A percentile compares a stretch with the other conserved stretches of the same genome.
Evolutionary conservation across 2,797 vertebrate species (phyloP).

Genomic region (Urosaurus nigricauda): DNA sequence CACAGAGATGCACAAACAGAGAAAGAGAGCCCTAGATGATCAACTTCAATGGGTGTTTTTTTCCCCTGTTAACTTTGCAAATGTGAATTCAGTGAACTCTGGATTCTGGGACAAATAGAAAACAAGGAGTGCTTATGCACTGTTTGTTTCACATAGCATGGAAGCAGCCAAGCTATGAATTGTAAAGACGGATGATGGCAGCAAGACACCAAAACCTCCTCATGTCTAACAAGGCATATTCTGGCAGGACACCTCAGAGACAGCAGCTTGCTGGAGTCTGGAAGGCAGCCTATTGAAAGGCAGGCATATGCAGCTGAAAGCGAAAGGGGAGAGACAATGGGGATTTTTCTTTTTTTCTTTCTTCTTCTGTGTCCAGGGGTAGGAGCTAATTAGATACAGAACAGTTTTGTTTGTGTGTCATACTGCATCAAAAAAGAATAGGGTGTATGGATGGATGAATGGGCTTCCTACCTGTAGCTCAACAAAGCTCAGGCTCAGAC

Average conservation of each 20-base stretch:
- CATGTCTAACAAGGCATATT: slow-evolving; percentile 39
- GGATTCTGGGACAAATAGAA: slow-evolving; percentile 57
- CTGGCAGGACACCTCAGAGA: slow-evolving; percentile 42
- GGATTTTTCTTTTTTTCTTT: not conserved
- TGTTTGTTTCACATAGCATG: slow-evolving; percentile 41
- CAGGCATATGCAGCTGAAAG: slow-evolving; percentile 10
- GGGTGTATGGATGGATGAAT: not conserved
- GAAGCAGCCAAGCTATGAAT: slow-evolving; percentile 60
- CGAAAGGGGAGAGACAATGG: slow-evolving; percentile 5
- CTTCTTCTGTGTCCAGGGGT: not conserved
- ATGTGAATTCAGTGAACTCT: slow-evolving; percentile 67
- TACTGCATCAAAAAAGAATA: slow-evolving; percentile 19
- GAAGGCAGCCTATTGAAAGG: slow-evolving; percentile 40
- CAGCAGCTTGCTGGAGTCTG: slow-evolving; percentile 48
- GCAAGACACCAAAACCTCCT: slow-evolving; percentile 47
- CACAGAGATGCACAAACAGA: slow-evolving; percentile 30
- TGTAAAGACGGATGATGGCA: slow-evolving; percentile 37
- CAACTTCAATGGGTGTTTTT: slow-evolving; percentile 45
- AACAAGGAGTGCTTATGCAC: slow-evolving; percentile 58
- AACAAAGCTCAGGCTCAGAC: not conserved
- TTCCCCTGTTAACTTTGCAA: slow-evolving; percentile 47
- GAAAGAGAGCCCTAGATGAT: slow-evolving; percentile 45
- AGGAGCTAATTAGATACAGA: slow-evolving; percentile 30
- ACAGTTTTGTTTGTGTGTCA: slow-evolving; percentile 41
- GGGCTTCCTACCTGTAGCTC: slow-evolving; percentile 14